Evolutionary conservation across 2,797 vertebrate genomes (phyloP).

Genomic region (Neosalanx taihuensis): DNA sequence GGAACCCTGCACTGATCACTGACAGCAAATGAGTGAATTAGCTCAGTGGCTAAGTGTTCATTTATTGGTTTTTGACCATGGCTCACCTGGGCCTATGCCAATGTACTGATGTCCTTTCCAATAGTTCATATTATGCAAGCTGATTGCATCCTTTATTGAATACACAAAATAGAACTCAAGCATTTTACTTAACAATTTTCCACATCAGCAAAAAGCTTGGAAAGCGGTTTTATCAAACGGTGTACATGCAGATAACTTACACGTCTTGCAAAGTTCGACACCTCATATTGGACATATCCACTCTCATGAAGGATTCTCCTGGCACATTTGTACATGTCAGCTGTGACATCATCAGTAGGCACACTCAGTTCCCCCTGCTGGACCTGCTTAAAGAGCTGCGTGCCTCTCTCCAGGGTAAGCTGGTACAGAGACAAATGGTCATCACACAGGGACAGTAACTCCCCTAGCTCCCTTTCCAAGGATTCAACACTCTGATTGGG

Average conservation of each 20-base stretch:
- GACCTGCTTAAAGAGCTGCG: conserved; percentile 79
- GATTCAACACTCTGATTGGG: conserved; percentile 73
- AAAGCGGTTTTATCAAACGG: background rate
- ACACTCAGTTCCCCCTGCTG: conserved; percentile 53
- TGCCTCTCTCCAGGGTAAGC: conserved; percentile 83
- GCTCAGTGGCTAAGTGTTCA: background rate
- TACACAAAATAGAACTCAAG: background rate
- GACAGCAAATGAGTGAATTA: background rate
- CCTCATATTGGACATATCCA: conserved; percentile 89
- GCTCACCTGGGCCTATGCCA: conserved; percentile 87
- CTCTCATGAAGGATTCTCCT: conserved; percentile 61
- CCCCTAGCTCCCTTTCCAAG: conserved; percentile 76
- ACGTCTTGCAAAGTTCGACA: conserved; percentile 89
- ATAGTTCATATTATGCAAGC: conserved; percentile 87
- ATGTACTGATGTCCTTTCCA: conserved; percentile 89
- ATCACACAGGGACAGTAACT: conserved; percentile 71
- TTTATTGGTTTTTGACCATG: background rate
- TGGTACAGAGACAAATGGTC: conserved; percentile 46
- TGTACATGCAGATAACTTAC: conserved; percentile 64
- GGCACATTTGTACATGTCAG: conserved; percentile 83
- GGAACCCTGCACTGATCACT: background rate
- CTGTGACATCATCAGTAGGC: conserved; percentile 72
- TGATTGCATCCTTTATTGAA: conserved; percentile 76
- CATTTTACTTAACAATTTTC: background rate
- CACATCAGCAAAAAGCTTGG: background rate